phyloP scores from a whole-genome alignment of 2,113 vertebrate genomes.

The Cheilinus undulatus region DNA sequence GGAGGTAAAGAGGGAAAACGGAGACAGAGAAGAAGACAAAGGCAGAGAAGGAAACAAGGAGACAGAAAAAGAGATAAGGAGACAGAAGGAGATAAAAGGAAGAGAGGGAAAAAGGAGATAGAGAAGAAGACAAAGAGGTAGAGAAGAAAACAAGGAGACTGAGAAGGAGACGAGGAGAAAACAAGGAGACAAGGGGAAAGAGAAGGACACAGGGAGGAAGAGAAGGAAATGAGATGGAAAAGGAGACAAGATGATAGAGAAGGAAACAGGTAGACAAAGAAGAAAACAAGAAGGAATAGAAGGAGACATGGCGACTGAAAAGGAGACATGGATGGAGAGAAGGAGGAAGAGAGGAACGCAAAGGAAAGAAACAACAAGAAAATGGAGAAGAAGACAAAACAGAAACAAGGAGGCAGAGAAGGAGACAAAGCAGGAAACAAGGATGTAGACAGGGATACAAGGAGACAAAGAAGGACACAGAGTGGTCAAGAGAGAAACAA shows the following conservation, averaged over 20 bases:
- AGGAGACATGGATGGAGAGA: neutral
- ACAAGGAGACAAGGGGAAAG: neutral
- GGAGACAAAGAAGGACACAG: no score
- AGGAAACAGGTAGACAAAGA: neutral
- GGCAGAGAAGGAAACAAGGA: neutral
- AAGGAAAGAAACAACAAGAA: no score
- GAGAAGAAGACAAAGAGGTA: neutral
- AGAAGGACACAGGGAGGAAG: neutral
- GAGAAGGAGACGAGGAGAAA: neutral
- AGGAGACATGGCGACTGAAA: neutral
- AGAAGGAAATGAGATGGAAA: neutral
- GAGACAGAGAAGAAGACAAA: neutral
- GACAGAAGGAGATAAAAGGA: neutral
- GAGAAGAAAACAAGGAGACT: neutral
- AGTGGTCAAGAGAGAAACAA: neutral
- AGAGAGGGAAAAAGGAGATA: conserved; percentile 15
- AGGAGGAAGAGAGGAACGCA: no score
- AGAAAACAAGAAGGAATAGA: neutral
- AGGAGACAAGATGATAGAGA: neutral
- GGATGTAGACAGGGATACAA: no score
- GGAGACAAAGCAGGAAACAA: no score
- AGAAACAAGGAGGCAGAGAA: neutral
- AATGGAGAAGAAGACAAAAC: no score
- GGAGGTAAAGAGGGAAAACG: neutral
- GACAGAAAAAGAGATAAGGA: neutral